Percentiles rank a stretch among this genome's conserved stretches.
phyloP scores from a whole-genome alignment of 2,113 vertebrate genomes.

The Piprites chloris region DNA sequence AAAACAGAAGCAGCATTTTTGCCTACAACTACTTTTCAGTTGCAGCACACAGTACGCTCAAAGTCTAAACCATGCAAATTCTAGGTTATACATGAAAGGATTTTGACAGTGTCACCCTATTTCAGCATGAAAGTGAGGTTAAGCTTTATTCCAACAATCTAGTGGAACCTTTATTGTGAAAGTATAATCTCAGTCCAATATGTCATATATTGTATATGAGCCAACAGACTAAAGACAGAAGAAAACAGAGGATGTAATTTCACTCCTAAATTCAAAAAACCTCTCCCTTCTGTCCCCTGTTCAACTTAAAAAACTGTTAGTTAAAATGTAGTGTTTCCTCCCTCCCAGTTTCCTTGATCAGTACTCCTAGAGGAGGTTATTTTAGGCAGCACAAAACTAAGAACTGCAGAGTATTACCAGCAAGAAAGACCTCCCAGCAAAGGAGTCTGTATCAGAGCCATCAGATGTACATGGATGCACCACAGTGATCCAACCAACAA shows the following conservation, averaged over 20 bases:
- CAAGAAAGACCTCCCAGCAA: background rate
- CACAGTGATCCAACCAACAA: background rate
- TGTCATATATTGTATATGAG: rapidly evolving
- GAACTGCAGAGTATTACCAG: background rate
- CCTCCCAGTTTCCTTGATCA: background rate
- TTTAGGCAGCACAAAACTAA: background rate
- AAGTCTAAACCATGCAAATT: background rate
- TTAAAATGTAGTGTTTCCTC: background rate
- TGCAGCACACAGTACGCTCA: background rate
- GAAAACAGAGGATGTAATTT: background rate
- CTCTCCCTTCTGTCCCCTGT: background rate
- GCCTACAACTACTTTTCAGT: background rate
- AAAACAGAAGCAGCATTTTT: background rate
- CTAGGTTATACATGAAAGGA: background rate
- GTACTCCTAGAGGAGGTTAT: background rate
- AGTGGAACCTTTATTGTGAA: background rate
- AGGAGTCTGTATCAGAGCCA: background rate
- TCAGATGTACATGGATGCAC: background rate
- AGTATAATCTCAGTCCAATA: background rate
- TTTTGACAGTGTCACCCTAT: background rate
- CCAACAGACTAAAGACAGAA: background rate
- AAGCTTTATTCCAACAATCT: background rate
- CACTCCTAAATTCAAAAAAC: background rate
- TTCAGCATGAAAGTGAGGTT: background rate
- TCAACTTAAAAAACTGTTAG: background rate